Conservation (phyloP, 2,888 invertebrate genomes). For the Phanerotoma sp. region DNA sequence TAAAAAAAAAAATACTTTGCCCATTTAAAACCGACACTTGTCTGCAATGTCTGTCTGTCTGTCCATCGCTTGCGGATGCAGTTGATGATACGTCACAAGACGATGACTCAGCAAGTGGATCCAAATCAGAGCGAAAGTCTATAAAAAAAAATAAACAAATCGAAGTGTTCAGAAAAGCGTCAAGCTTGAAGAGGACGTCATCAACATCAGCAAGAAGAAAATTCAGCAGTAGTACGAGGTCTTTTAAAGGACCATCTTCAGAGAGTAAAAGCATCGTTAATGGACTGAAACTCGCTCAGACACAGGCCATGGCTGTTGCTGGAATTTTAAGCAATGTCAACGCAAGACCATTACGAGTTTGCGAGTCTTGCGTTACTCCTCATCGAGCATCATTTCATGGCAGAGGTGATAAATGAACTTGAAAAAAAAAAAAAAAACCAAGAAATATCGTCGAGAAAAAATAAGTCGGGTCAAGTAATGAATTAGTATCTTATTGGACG, state of each 20-base stretch:
- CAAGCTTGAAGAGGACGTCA: constrained; percentile 4
- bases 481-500: no score
- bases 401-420: constrained; percentile 60
- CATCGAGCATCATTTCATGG: constrained; percentile 69
- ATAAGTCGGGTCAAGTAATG: no score
- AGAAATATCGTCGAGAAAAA: no score
- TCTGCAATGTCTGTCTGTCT: constrained; percentile 24
- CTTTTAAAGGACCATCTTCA: background rate
- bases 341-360: constrained; percentile 59
- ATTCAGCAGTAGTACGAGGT: background rate
- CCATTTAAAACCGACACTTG: constrained; percentile 2
- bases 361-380: constrained; percentile 54
- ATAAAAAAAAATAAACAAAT: background rate
- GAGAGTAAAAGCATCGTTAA: constrained; percentile 62
- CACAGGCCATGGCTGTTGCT: constrained; percentile 72
- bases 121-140: constrained; percentile 30
- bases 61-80: constrained; percentile 23
- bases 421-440: background rate
- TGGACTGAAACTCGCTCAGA: constrained; percentile 71
- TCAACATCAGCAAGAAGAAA: constrained; percentile 9
- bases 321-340: constrained; percentile 64
- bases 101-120: constrained; percentile 35
- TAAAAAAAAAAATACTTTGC: constrained; percentile 2
- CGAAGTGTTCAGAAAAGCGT: background rate
- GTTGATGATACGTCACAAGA: constrained; percentile 45